A percentile compares a stretch with the other conserved stretches of the same genome.
Evolutionary conservation across 2,113 vertebrate species (phyloP).

Genomic region (Microtus montanus): DNA sequence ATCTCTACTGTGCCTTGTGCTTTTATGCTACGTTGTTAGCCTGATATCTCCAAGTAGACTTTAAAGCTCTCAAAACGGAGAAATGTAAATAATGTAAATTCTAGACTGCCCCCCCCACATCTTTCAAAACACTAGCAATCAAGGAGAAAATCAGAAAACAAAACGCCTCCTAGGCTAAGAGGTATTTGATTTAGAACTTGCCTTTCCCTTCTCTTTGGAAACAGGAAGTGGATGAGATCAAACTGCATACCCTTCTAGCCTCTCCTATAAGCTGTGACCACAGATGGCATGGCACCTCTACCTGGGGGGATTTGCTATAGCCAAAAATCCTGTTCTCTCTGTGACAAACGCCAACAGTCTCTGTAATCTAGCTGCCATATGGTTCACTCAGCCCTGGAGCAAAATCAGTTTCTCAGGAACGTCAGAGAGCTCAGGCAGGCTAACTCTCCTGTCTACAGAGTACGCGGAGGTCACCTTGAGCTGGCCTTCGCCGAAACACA

Average conservation of each 20-base stretch:
- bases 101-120: not conserved
- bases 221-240: not conserved
- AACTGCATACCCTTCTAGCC: not conserved
- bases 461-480: conserved; percentile 65
- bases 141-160: not conserved
- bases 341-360: conserved; percentile 71
- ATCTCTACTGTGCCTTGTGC: not conserved
- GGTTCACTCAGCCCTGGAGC: conserved; percentile 68
- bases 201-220: conserved; percentile 41
- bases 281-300: conserved; percentile 73
- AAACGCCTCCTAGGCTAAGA: not conserved
- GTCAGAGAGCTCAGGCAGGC: conserved; percentile 32
- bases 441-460: conserved; percentile 40
- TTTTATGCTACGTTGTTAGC: conserved; percentile 39
- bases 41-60: conserved; percentile 3
- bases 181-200: conserved; percentile 50
- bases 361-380: conserved; percentile 78
- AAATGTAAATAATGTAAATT: not conserved
- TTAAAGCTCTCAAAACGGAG: conserved; percentile 41
- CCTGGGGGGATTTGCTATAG: conserved; percentile 60
- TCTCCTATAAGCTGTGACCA: conserved; percentile 69
- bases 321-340: conserved; percentile 69
- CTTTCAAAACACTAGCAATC: conserved; percentile 46
- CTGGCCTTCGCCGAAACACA: not conserved
- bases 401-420: conserved; percentile 64